These are phyloP conservation scores for Eulemur rubriventer DNA, from an alignment of 2,797 vertebrate species.

Conservation along the genomic window DNA sequence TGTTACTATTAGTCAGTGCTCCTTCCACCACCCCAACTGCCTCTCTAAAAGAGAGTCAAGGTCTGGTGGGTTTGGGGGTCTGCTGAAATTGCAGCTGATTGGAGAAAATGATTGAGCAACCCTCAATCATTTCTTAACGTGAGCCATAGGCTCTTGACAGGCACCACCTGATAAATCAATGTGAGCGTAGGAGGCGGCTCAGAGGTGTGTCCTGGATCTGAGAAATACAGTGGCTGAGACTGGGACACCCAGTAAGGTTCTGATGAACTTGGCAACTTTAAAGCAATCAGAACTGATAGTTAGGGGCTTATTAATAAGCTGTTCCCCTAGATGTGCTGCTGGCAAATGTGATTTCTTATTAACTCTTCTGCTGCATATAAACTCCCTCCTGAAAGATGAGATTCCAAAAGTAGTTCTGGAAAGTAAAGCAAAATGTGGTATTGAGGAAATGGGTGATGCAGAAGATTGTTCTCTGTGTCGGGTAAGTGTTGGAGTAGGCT, in stretches of 20 bases:
- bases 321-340: not conserved
- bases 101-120: not conserved
- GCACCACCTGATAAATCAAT: not conserved
- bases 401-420: not conserved
- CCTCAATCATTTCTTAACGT: not conserved
- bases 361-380: not conserved
- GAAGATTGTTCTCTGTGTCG: not conserved
- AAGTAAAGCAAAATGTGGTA: not conserved
- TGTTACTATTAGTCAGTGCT: not conserved
- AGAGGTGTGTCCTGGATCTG: not conserved
- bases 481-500: not conserved
- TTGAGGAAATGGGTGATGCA: not conserved
- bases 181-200: not conserved
- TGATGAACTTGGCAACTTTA: fast-evolving
- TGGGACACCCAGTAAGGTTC: not conserved
- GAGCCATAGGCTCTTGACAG: not conserved
- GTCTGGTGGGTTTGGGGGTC: not conserved
- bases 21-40: not conserved
- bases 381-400: not conserved
- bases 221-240: fast-evolving
- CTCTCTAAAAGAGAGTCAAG: not conserved
- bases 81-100: not conserved
- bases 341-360: not conserved
- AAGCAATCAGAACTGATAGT: not conserved
- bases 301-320: not conserved